phyloP scores from a whole-genome alignment of 2,888 invertebrate genomes.

The Trichogramma dendrolimi region DNA sequence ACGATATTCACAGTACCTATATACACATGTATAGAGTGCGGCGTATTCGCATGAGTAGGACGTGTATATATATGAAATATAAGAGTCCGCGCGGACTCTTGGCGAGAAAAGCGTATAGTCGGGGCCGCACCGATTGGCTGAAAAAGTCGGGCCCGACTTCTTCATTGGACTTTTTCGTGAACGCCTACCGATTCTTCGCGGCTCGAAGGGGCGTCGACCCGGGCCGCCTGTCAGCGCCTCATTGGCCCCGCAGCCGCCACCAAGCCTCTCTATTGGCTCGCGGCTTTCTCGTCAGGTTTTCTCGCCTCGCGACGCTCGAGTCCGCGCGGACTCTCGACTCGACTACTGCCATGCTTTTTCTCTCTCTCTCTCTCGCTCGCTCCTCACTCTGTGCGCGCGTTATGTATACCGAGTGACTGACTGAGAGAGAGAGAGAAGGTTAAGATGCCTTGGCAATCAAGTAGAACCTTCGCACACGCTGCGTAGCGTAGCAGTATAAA shows the following conservation, averaged over 20 bases:
- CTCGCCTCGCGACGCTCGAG: slow-evolving; percentile 11
- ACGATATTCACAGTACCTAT: too few relatives aligned
- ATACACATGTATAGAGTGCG: too few relatives aligned
- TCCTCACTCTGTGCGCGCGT: not conserved
- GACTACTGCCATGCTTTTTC: not conserved
- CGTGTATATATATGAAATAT: slow-evolving; percentile 39
- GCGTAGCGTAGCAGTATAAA: slow-evolving; percentile 23
- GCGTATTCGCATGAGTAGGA: slow-evolving; percentile 20
- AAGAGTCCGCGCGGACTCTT: slow-evolving; percentile 47
- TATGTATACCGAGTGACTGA: not conserved
- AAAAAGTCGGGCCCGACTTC: slow-evolving; percentile 3
- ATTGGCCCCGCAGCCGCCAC: too few relatives aligned
- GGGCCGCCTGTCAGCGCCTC: slow-evolving; percentile 17
- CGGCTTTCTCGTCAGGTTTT: slow-evolving; percentile 37
- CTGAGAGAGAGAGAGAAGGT: slow-evolving; percentile 30
- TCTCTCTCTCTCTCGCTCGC: not conserved
- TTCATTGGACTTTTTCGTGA: slow-evolving; percentile 44
- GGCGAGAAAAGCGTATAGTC: slow-evolving; percentile 14
- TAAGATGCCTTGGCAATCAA: slow-evolving; percentile 53
- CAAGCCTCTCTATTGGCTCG: slow-evolving; percentile 6
- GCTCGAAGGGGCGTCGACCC: slow-evolving; percentile 41
- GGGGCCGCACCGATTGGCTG: slow-evolving; percentile 25
- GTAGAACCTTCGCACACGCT: slow-evolving; percentile 50
- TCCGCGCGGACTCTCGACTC: slow-evolving; percentile 42
- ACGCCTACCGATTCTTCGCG: slow-evolving; percentile 41